Evolutionary conservation across 2,113 vertebrate species (phyloP).

Genomic region (Xenopus borealis): DNA sequence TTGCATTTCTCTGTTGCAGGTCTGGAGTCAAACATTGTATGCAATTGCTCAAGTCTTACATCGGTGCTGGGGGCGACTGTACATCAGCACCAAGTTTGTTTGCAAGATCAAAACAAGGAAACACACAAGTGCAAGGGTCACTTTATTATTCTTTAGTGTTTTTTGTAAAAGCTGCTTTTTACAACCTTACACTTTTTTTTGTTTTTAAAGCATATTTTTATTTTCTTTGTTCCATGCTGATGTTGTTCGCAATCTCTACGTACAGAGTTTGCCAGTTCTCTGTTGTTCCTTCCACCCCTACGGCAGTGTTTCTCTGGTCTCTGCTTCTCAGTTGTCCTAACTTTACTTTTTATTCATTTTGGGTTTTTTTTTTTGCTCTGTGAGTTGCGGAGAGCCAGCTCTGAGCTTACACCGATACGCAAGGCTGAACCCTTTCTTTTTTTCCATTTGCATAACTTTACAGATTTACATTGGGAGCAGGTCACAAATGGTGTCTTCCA

Average conservation of each 20-base stretch:
- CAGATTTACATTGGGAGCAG: neutral
- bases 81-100: slow-evolving; percentile 81
- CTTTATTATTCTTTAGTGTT: slow-evolving; percentile 92
- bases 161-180: slow-evolving; percentile 93
- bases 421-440: slow-evolving; percentile 30
- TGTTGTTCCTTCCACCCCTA: neutral
- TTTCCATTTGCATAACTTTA: slow-evolving; percentile 45
- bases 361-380: slow-evolving; percentile 41
- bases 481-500: slow-evolving; percentile 75
- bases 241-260: no score
- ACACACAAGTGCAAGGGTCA: slow-evolving; percentile 91
- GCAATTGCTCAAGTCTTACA: slow-evolving; percentile 97
- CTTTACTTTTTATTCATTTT: slow-evolving; percentile 49
- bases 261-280: no score
- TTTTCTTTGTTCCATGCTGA: slow-evolving; percentile 45
- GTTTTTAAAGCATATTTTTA: slow-evolving; percentile 48
- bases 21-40: slow-evolving; percentile 93
- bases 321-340: no score
- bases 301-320: slow-evolving; percentile 58
- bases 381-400: slow-evolving; percentile 15
- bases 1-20: slow-evolving; percentile 63
- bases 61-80: slow-evolving; percentile 73
- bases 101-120: slow-evolving; percentile 86
- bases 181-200: slow-evolving; percentile 59
- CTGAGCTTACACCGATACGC: neutral